These are phyloP conservation scores for Catalaphyllia jardinei DNA, from an alignment of 64 coral and sea anemone genomes.

Conservation along the genomic window DNA sequence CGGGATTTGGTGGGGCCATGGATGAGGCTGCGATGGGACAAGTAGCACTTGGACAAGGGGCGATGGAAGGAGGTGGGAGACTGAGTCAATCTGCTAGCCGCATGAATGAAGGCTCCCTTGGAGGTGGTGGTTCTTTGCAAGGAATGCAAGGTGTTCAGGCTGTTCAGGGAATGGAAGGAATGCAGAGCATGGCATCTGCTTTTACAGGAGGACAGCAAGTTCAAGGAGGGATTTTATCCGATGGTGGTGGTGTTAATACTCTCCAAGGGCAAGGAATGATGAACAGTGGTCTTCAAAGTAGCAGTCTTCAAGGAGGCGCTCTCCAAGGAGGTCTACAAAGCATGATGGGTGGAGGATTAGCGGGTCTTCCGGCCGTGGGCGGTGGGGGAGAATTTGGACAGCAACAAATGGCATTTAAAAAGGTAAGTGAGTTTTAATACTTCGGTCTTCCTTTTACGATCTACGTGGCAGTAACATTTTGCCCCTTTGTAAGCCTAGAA, in stretches of 20 bases:
- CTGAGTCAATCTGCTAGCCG: slow-evolving; percentile 29
- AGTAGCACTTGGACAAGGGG: not conserved
- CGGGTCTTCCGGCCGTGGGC: not conserved
- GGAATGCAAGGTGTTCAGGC: slow-evolving; percentile 20
- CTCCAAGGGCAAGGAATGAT: slow-evolving; percentile 33
- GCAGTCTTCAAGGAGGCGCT: slow-evolving; percentile 6
- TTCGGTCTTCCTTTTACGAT: too few relatives aligned
- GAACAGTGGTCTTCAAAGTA: slow-evolving; percentile 2
- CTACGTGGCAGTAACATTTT: too few relatives aligned
- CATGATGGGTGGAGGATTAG: slow-evolving; percentile 32
- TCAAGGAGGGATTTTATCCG: slow-evolving; percentile 35
- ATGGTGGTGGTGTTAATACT: slow-evolving; percentile 4
- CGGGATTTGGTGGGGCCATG: slow-evolving; percentile 16
- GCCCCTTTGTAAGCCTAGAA: too few relatives aligned
- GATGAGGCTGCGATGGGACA: slow-evolving; percentile 5
- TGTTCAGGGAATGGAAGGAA: slow-evolving; percentile 22
- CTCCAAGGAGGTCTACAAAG: slow-evolving; percentile 29
- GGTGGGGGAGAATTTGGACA: slow-evolving; percentile 17
- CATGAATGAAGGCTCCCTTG: slow-evolving; percentile 16
- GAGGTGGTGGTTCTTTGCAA: slow-evolving; percentile 2
- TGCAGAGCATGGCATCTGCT: slow-evolving; percentile 20
- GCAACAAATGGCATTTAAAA: slow-evolving; percentile 48
- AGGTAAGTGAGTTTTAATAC: too few relatives aligned
- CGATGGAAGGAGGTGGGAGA: not conserved
- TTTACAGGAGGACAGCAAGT: slow-evolving; percentile 18